These are phyloP conservation scores for Eucera pruinosa DNA, from an alignment of 2,888 invertebrate species.

Conservation along the genomic window DNA sequence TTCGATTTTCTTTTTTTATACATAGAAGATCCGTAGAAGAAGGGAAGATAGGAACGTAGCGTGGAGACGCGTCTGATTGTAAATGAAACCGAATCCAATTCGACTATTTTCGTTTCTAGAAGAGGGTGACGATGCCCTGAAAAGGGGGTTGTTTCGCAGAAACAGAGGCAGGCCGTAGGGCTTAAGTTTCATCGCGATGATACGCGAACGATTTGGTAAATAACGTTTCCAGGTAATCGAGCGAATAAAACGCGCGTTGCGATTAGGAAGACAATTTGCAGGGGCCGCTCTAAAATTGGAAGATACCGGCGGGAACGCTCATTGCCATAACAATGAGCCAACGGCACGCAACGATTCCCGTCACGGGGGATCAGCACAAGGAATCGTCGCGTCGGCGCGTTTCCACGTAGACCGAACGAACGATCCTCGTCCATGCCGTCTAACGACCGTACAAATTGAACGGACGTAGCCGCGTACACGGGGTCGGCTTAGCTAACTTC, in stretches of 20 bases:
- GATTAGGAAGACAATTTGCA: constrained; percentile 68
- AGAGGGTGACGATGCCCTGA: background rate
- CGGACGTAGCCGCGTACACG: constrained; percentile 41
- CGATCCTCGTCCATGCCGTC: constrained; percentile 55
- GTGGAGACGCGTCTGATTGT: background rate
- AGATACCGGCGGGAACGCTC: constrained; percentile 65
- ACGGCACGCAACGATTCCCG: constrained; percentile 67
- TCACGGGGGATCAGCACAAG: constrained; percentile 64
- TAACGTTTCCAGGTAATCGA: constrained; percentile 64
- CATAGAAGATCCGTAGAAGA: no score
- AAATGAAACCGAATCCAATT: background rate
- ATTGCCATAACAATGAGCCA: constrained; percentile 68
- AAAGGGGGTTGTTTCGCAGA: background rate
- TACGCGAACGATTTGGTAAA: constrained; percentile 59
- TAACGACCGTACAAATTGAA: constrained; percentile 62
- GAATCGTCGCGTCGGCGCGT: constrained; percentile 68
- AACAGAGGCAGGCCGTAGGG: background rate
- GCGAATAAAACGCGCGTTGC: constrained; percentile 56
- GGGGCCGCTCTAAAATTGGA: constrained; percentile 63
- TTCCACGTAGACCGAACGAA: constrained; percentile 58
- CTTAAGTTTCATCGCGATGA: constrained; percentile 36
- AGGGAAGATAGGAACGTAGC: no score
- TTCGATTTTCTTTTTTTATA: constrained; percentile 35
- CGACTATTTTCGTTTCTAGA: background rate
- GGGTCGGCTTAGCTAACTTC: constrained; percentile 43